phyloP scores from a whole-genome alignment of 2,797 vertebrate genomes.

The Melanotaenia boesemani region DNA sequence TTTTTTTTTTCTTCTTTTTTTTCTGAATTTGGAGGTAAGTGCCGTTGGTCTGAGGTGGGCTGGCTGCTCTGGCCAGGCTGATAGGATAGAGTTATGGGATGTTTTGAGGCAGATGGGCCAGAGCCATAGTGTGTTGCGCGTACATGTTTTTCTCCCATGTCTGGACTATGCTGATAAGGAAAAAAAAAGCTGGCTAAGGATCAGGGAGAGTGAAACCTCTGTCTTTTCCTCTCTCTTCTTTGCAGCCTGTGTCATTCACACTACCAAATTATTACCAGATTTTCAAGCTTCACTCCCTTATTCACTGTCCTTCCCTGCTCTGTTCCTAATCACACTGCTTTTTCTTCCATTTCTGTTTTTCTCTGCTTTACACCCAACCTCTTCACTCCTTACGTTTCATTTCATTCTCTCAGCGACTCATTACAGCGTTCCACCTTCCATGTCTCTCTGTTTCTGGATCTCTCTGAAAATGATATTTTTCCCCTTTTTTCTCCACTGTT shows the following conservation, averaged over 20 bases:
- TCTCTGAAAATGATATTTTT: conserved; percentile 40
- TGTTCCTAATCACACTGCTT: conserved; percentile 33
- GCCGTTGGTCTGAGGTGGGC: conserved; percentile 24
- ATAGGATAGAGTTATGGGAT: conserved; percentile 62
- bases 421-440: conserved; percentile 40
- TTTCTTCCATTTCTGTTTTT: conserved; percentile 33
- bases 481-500: conserved; percentile 18
- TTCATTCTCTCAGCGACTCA: conserved; percentile 46
- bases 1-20: conserved; percentile 12
- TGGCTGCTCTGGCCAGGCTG: conserved; percentile 44
- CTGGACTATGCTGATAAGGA: conserved; percentile 79
- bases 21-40: conserved; percentile 45
- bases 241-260: conserved; percentile 28
- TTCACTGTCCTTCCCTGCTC: conserved; percentile 15
- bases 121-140: conserved; percentile 64
- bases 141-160: conserved; percentile 56
- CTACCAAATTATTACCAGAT: conserved; percentile 47
- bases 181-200: conserved; percentile 68
- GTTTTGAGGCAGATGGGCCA: conserved; percentile 52
- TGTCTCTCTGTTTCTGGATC: conserved; percentile 25
- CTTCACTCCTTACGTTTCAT: conserved; percentile 29
- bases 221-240: conserved; percentile 40
- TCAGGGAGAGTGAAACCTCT: conserved; percentile 59
- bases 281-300: conserved; percentile 37
- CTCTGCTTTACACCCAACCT: conserved; percentile 24